Conservation (phyloP, 1,140 invertebrate species). For the Zaprionus nigranus region DNA sequence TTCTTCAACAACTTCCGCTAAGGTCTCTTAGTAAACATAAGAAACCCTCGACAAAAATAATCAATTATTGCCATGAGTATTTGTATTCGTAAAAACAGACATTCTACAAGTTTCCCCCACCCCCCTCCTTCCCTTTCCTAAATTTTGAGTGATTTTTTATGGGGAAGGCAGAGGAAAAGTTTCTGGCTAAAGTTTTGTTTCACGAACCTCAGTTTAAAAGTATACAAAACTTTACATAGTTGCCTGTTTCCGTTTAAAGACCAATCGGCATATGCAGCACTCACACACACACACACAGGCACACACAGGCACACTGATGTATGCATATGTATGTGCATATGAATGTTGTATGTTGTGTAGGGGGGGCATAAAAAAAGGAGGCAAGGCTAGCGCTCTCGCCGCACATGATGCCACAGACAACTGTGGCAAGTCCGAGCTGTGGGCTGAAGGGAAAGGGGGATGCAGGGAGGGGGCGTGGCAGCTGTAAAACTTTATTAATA, state of each 20-base stretch:
- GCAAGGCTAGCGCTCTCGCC: not conserved
- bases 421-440: constrained; percentile 16
- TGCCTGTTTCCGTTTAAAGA: constrained; percentile 23
- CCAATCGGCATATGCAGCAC: constrained; percentile 22
- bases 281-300: not conserved
- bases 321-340: not conserved
- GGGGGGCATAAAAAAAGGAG: constrained; percentile 25
- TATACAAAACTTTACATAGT: constrained; percentile 29
- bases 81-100: constrained; percentile 6
- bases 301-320: not conserved
- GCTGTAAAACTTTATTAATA: constrained; percentile 76
- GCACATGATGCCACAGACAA: constrained; percentile 34
- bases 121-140: too few species aligned
- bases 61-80: constrained; percentile 27
- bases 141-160: not conserved
- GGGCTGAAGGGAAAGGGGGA: not conserved
- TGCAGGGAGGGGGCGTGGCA: not conserved
- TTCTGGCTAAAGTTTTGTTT: constrained; percentile 33
- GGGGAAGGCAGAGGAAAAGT: constrained; percentile 4
- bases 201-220: constrained; percentile 43
- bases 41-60: constrained; percentile 11
- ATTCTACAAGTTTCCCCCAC: not conserved
- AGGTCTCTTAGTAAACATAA: not conserved
- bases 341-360: constrained; percentile 4
- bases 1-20: not conserved